Conservation (phyloP, 1,140 invertebrate genomes). For the Halictus rubicundus region DNA sequence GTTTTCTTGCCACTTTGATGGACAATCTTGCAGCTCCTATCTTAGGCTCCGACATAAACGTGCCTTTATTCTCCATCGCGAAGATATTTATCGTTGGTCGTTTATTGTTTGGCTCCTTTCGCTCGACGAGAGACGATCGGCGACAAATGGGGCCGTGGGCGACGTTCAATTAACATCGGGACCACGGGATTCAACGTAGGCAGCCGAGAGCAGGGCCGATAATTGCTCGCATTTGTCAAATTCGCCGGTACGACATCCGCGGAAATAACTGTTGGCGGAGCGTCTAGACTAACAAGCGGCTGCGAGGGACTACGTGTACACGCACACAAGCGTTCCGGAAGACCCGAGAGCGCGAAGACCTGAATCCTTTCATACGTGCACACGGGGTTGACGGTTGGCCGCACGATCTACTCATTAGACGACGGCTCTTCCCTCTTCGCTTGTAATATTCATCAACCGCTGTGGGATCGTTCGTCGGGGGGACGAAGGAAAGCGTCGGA, state of each 20-base stretch:
- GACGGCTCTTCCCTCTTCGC: conserved; percentile 9
- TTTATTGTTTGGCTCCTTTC: background rate
- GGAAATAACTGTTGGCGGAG: conserved; percentile 48
- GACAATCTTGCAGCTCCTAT: no score
- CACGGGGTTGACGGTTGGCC: conserved; percentile 16
- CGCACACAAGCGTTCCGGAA: background rate
- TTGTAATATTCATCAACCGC: conserved; percentile 51
- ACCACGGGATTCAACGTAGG: background rate
- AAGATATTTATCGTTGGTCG: no score
- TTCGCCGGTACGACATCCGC: conserved; percentile 39
- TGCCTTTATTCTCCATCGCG: no score
- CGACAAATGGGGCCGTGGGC: background rate
- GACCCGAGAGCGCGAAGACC: background rate
- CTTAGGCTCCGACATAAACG: no score
- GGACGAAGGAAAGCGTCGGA: conserved; percentile 17
- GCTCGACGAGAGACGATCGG: background rate
- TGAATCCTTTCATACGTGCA: conserved; percentile 26
- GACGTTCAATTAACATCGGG: background rate
- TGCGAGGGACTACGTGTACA: conserved; percentile 23
- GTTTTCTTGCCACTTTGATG: no score
- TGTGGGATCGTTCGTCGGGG: conserved; percentile 15
- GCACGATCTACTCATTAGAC: conserved; percentile 48
- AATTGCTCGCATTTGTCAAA: conserved; percentile 28
- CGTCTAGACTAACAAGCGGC: conserved; percentile 48
- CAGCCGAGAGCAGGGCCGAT: background rate